phyloP scores from a whole-genome alignment of 2,113 vertebrate species.

The Hemibagrus wyckioides region DNA sequence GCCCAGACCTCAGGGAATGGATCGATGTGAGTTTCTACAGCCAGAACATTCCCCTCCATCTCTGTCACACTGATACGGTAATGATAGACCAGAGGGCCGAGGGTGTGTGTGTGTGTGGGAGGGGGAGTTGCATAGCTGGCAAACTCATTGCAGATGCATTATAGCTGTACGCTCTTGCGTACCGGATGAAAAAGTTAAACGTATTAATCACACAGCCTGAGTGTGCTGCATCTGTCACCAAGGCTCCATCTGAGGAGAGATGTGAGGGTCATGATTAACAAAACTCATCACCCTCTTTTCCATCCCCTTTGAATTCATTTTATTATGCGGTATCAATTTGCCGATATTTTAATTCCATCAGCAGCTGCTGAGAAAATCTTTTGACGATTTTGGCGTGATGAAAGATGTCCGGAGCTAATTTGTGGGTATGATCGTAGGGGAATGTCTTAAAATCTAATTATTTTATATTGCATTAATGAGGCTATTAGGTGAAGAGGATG shows the following conservation, averaged over 20 bases:
- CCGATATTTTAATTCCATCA: slow-evolving; percentile 22
- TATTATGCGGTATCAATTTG: slow-evolving; percentile 15
- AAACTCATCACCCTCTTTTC: slow-evolving; percentile 21
- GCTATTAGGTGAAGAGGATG: not conserved
- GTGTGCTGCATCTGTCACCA: not conserved
- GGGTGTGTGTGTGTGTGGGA: slow-evolving; percentile 20
- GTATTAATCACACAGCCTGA: slow-evolving; percentile 27
- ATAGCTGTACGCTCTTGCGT: slow-evolving; percentile 11
- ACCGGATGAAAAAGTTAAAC: slow-evolving; percentile 3
- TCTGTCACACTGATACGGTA: slow-evolving; percentile 61
- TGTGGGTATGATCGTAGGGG: not conserved
- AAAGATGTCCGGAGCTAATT: not conserved
- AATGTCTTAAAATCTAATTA: not conserved
- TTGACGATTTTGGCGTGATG: not conserved
- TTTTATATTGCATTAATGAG: not conserved
- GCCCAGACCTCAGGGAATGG: slow-evolving; percentile 58
- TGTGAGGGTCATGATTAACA: slow-evolving; percentile 22
- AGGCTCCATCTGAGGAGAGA: not conserved
- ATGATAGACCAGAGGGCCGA: slow-evolving; percentile 55
- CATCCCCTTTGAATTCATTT: slow-evolving; percentile 1
- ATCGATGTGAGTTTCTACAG: slow-evolving; percentile 72
- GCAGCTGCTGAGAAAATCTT: not conserved
- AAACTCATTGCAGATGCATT: slow-evolving; percentile 35
- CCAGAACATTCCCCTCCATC: slow-evolving; percentile 67
- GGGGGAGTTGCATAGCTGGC: slow-evolving; percentile 9